phyloP scores from a whole-genome alignment of 1,140 invertebrate species.

The Orius insidiosus region DNA sequence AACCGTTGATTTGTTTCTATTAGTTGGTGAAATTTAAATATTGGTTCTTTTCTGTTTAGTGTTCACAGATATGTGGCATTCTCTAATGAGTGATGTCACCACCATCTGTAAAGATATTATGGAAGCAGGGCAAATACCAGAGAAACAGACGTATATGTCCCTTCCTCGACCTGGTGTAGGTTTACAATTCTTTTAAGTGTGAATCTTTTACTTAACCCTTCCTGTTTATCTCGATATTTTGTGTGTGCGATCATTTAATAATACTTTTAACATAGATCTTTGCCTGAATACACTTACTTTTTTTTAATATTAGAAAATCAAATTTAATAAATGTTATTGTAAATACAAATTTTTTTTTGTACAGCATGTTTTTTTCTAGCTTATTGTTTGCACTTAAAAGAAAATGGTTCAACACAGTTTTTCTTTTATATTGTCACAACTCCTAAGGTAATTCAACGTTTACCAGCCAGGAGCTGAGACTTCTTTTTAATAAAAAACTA shows the following conservation, averaged over 20 bases:
- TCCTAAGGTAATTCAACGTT: too few relatives aligned
- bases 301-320: neutral
- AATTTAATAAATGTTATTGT: neutral
- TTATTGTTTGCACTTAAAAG: neutral
- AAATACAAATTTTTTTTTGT: too few relatives aligned
- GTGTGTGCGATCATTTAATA: conserved; percentile 4
- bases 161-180: conserved; percentile 83
- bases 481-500: too few relatives aligned
- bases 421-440: too few relatives aligned
- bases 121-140: conserved; percentile 63
- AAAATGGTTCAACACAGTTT: too few relatives aligned
- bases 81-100: conserved; percentile 73
- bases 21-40: too few relatives aligned
- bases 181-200: conserved; percentile 18
- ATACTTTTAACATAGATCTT: neutral
- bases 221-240: too few relatives aligned
- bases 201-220: neutral
- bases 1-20: too few relatives aligned
- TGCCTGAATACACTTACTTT: neutral
- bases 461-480: too few relatives aligned
- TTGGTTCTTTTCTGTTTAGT: conserved; percentile 34
- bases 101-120: conserved; percentile 76
- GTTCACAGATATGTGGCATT: conserved; percentile 94
- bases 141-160: conserved; percentile 87
- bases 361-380: too few relatives aligned